A percentile compares a stretch with the other conserved stretches of the same genome.
These are phyloP conservation scores for Archocentrus centrarchus DNA, from an alignment of 2,113 vertebrate genomes.

Conservation along the genomic window DNA sequence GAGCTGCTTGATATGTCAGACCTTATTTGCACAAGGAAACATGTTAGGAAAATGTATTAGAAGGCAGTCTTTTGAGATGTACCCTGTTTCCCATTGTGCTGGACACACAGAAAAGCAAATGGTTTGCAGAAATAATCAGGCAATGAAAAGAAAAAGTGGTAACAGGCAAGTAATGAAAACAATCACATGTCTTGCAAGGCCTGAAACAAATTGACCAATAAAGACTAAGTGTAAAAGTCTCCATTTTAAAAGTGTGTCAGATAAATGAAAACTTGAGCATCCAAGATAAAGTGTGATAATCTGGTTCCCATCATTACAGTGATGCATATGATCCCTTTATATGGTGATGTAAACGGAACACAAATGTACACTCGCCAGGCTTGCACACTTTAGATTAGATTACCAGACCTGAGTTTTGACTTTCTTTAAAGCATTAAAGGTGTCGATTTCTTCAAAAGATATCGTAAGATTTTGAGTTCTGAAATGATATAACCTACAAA, in stretches of 20 bases:
- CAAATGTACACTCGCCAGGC: background rate
- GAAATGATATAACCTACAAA: slow-evolving; percentile 14
- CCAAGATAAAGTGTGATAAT: background rate
- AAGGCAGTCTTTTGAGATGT: background rate
- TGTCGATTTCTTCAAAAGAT: slow-evolving; percentile 6
- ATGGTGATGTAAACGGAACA: slow-evolving; percentile 12
- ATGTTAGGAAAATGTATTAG: background rate
- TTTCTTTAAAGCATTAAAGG: background rate
- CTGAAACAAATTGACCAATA: background rate
- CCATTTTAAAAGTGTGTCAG: background rate
- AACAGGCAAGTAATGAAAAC: background rate
- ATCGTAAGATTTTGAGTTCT: slow-evolving; percentile 11
- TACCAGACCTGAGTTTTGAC: slow-evolving; percentile 24
- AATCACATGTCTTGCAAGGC: background rate
- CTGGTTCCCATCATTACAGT: background rate
- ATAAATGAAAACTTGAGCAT: background rate
- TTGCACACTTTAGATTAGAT: slow-evolving; percentile 28
- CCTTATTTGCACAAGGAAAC: slow-evolving; percentile 3
- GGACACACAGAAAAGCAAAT: background rate
- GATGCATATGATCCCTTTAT: background rate
- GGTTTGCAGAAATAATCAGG: background rate
- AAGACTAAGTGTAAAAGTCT: background rate
- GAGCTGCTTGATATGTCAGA: background rate
- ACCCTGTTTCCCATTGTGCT: background rate
- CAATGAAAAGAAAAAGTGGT: background rate